Evolutionary conservation across 2,888 invertebrate species (phyloP), one percentile per base, ranked within the genome.

Genomic region (Leucoma salicis): DNA sequence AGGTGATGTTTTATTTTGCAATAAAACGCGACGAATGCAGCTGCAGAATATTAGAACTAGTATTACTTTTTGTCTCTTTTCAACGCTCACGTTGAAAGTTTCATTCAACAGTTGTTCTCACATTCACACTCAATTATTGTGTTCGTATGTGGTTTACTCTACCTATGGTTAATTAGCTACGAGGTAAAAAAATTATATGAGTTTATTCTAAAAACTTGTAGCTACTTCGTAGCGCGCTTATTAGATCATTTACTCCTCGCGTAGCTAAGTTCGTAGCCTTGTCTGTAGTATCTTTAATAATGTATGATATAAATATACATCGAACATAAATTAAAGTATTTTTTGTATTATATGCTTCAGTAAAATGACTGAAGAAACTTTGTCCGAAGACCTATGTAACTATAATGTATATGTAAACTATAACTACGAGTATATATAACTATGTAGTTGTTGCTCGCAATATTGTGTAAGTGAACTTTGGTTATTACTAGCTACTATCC

Each of bases 1-100:
- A 63, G 69, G 71, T 75, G 74, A 82, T 80, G 78, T 78, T 82
- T 82, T 79, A 76, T 83, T 78, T 77, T 60, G 80, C 77, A 82
- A 84, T 84, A 83, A 83, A 78, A 68, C 54, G 37, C 51, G 51
- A 59, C 55, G 55, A 69, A 64, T 74, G 76, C 86, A 87, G 83
- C 84, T 86, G 86, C 56, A 74, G 43, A 66, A 60, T 73, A 78
- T 81, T 80, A 70, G 76, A n/a, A 62, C 63, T 69, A 66, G 72
- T 69, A 27, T 27, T 25, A 25, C 3, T 25, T 25, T 50, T 49
- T 52, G 46, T 57, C 62, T 59, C 50, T 50, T 52, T 44, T 39
- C 32, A n/a, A n/a, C n/a, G n/a, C n/a, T 33, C 25, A 5, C 8
- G 27, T n/a, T 2, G 5, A 27, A 27, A 27, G 3, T 2, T 27